Evolutionary conservation across 2,797 vertebrate genomes (phyloP), one percentile per base, ranked within the genome.

Genomic region (Acrossocheilus wenchowensis): DNA sequence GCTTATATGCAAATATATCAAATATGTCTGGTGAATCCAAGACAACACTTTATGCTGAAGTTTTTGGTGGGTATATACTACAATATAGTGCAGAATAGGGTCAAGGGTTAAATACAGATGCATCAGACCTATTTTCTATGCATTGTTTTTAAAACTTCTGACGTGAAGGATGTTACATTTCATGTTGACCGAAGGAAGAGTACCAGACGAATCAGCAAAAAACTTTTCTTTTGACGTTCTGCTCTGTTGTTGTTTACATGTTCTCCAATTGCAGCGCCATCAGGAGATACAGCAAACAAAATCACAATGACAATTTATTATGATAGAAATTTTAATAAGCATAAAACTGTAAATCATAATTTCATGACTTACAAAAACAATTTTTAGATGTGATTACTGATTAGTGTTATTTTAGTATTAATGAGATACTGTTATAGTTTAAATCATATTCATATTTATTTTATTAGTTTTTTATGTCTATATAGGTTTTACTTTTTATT

Each of bases 121-220:
- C 9, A 21, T 54, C 71, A 45, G 19, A 78, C 21, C 34, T 41
- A 19, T 77, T 77, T 77, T 77, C 43, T 23, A 64, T 45, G 8
- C 26, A 6, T 15, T 62, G 52, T 83, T 83, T 45, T 43, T 34
- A 17, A 41, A 71, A 45, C 81, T 30, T 41, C n/a, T 82, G 52
- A 73, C 17, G 17, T 73, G 54, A 45, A 57, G 15, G 36, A 81
- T 36, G 30, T 81, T 52, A 36, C 10, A 50, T 4, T 43, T 54
- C 10, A 39, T 82, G 66, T 72, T 43, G n/a, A 83, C 17, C 43
- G 3, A 73, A 21, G 39, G n/a, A 73, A 45, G 52, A 73, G 26
- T 62, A 62, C 17, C 12, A 45, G 26, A 48, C 15, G 54, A 62
- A 74, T 83, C 81, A 74, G 81, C 81, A 83, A 39, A 83, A 17